phyloP scores from a whole-genome alignment of 2,888 invertebrate genomes.

The Netelia melanura region DNA sequence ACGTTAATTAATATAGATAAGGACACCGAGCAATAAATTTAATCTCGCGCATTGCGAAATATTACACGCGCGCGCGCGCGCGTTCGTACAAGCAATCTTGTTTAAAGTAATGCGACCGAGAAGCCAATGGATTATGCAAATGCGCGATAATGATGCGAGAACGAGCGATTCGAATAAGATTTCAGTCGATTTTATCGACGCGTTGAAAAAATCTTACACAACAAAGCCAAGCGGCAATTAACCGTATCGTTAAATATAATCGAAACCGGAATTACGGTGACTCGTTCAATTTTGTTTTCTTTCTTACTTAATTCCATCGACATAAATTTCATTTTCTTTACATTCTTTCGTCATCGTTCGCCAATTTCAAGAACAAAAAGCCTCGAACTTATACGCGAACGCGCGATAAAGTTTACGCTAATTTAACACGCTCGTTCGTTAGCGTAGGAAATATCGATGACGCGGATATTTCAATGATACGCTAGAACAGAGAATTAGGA shows the following conservation, averaged over 20 bases:
- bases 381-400: conserved; percentile 22
- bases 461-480: conserved; percentile 14
- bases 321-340: conserved; percentile 50
- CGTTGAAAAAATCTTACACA: conserved; percentile 75
- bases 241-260: conserved; percentile 67
- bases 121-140: conserved; percentile 82
- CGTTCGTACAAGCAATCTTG: conserved; percentile 73
- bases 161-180: conserved; percentile 72
- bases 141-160: conserved; percentile 79
- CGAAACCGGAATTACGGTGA: conserved; percentile 72
- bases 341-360: conserved; percentile 39
- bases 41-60: neutral
- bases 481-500: too few relatives aligned
- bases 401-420: conserved; percentile 17
- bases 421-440: too few relatives aligned
- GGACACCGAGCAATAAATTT: conserved; percentile 33
- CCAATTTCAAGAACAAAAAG: conserved; percentile 37
- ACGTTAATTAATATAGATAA: conserved; percentile 43
- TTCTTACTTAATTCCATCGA: neutral
- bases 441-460: neutral
- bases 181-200: conserved; percentile 25
- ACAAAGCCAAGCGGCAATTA: conserved; percentile 75
- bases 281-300: conserved; percentile 65
- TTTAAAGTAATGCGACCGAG: conserved; percentile 79
- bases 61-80: neutral